These are phyloP conservation scores for Parnassius orleans DNA, from an alignment of 2,888 invertebrate genomes.

Conservation along the genomic window DNA sequence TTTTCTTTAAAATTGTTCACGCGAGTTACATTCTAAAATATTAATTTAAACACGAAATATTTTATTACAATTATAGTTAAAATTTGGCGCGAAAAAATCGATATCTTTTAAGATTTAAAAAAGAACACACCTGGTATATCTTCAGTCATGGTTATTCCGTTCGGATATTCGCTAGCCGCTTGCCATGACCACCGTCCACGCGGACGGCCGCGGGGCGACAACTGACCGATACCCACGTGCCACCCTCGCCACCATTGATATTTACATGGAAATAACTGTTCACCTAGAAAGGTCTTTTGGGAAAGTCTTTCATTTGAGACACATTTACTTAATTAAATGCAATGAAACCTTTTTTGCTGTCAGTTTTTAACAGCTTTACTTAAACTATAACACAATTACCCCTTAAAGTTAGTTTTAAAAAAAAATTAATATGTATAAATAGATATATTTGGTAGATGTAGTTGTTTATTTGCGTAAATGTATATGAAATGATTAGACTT, in stretches of 20 bases:
- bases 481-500: too few species aligned
- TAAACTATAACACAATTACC: too few species aligned
- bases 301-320: slow-evolving; percentile 14
- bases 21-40: too few species aligned
- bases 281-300: slow-evolving; percentile 39
- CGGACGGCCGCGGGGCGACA: slow-evolving; percentile 59
- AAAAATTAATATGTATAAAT: too few species aligned
- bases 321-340: background rate
- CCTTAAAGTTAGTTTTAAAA: too few species aligned
- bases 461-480: too few species aligned
- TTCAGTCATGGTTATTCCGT: slow-evolving; percentile 55
- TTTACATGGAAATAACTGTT: slow-evolving; percentile 36
- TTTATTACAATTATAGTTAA: background rate
- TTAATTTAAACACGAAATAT: too few species aligned
- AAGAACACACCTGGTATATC: slow-evolving; percentile 68
- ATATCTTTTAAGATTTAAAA: slow-evolving; percentile 17
- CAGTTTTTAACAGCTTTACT: too few species aligned
- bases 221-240: slow-evolving; percentile 69
- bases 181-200: slow-evolving; percentile 54
- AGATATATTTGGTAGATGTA: too few species aligned
- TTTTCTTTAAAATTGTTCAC: too few species aligned
- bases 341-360: too few species aligned
- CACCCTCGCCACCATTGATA: slow-evolving; percentile 44
- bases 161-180: slow-evolving; percentile 30
- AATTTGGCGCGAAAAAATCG: slow-evolving; percentile 2